Evolutionary conservation across 1,140 invertebrate species (phyloP).

Genomic region (Drosophila funebris): DNA sequence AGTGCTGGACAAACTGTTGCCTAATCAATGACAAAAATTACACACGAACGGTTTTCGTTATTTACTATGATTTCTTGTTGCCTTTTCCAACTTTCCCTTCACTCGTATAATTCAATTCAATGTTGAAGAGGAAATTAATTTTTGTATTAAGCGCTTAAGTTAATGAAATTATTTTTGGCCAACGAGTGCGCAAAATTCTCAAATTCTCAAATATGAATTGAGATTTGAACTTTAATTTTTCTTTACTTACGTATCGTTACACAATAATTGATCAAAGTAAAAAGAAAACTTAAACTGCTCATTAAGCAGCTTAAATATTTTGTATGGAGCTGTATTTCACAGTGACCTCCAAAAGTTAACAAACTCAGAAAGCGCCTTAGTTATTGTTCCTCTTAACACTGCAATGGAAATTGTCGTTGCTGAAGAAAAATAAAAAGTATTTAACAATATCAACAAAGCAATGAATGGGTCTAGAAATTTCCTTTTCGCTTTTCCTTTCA

Average conservation of each 20-base stretch:
- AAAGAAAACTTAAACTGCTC: neutral
- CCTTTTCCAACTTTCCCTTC: neutral
- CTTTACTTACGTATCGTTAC: neutral
- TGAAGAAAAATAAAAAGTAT: conserved; percentile 61
- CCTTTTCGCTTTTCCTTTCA: conserved; percentile 4
- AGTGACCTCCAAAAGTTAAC: too few species aligned
- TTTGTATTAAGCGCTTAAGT: conserved; percentile 5
- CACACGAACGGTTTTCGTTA: conserved; percentile 61
- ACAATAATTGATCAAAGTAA: neutral
- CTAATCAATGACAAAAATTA: conserved; percentile 74
- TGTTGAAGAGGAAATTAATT: conserved; percentile 52
- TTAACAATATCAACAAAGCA: conserved; percentile 65
- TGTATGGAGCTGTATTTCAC: neutral
- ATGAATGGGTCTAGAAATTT: conserved; percentile 7
- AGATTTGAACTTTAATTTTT: neutral
- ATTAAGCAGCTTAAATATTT: conserved; percentile 9
- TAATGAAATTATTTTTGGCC: conserved; percentile 2
- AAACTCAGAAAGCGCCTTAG: neutral
- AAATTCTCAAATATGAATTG: too few species aligned
- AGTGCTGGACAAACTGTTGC: conserved; percentile 70
- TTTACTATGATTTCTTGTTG: conserved; percentile 41
- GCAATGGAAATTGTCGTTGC: neutral
- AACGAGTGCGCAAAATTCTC: neutral
- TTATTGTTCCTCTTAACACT: neutral
- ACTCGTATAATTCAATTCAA: conserved; percentile 1